Percentiles rank a stretch among this genome's conserved stretches.
These are phyloP conservation scores for Eupeodes latifasciatus DNA, from an alignment of 2,888 invertebrate genomes.

Conservation along the genomic window DNA sequence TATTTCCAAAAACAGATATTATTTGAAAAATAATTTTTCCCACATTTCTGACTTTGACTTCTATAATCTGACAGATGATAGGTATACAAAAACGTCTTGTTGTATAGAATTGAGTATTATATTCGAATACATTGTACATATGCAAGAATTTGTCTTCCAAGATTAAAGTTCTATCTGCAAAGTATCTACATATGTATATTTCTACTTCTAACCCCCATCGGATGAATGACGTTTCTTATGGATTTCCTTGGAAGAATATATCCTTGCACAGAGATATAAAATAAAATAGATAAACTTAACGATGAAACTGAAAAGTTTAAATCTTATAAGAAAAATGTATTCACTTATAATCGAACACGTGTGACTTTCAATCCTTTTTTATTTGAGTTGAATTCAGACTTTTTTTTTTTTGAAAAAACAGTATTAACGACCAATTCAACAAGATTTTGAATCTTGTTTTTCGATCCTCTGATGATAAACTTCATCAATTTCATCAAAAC, in stretches of 20 bases:
- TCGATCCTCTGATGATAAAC: constrained; percentile 14
- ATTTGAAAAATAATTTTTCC: too few relatives aligned
- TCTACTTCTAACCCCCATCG: constrained; percentile 6
- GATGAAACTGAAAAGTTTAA: background rate
- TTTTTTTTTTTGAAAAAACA: background rate
- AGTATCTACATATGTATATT: background rate
- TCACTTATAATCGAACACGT: constrained; percentile 33
- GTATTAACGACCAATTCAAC: constrained; percentile 16
- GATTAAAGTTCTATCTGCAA: too few relatives aligned
- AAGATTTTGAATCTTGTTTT: background rate
- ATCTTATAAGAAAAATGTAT: background rate
- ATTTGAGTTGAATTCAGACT: background rate
- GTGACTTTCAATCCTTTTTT: constrained; percentile 20
- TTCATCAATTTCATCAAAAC: background rate
- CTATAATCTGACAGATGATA: too few relatives aligned
- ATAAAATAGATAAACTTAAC: too few relatives aligned
- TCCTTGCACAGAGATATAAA: background rate
- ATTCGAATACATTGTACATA: too few relatives aligned
- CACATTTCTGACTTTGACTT: too few relatives aligned
- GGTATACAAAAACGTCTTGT: too few relatives aligned
- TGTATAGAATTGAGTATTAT: too few relatives aligned
- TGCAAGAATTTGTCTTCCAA: too few relatives aligned
- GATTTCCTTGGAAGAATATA: constrained; percentile 36
- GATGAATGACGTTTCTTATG: constrained; percentile 60
- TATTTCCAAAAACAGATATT: too few relatives aligned